phyloP scores from a whole-genome alignment of 1,140 invertebrate species.

The Brachionus asplanchnoidis region DNA sequence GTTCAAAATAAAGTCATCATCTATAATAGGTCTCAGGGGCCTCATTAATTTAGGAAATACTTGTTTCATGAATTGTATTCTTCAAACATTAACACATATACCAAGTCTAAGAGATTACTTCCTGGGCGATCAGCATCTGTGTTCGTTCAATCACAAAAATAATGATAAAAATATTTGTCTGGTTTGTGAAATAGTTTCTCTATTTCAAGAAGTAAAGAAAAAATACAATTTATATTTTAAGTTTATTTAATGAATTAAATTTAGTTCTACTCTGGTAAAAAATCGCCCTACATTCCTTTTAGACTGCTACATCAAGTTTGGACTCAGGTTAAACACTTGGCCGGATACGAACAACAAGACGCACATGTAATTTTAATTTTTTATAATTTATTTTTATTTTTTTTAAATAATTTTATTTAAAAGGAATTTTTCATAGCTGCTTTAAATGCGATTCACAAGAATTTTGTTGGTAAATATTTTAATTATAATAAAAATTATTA shows the following conservation, averaged over 20 bases:
- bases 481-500: no score
- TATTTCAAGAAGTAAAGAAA: slow-evolving; percentile 52
- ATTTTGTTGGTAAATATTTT: background rate
- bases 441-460: slow-evolving; percentile 16
- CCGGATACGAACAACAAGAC: slow-evolving; percentile 94
- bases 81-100: slow-evolving; percentile 89
- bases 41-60: slow-evolving; percentile 94
- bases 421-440: slow-evolving; percentile 36
- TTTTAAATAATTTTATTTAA: background rate
- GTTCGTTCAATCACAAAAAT: background rate
- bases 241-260: background rate
- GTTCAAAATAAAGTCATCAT: background rate
- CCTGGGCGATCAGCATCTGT: slow-evolving; percentile 76
- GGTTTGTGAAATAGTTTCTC: slow-evolving; percentile 79
- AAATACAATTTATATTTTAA: slow-evolving; percentile 36
- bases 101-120: slow-evolving; percentile 90
- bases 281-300: slow-evolving; percentile 78
- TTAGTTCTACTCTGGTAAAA: slow-evolving; percentile 84
- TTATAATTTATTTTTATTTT: slow-evolving; percentile 63
- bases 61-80: slow-evolving; percentile 97
- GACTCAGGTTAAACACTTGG: slow-evolving; percentile 88
- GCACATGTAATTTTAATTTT: slow-evolving; percentile 96
- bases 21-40: slow-evolving; percentile 68
- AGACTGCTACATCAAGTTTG: slow-evolving; percentile 86
- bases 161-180: slow-evolving; percentile 64